Base-by-base conservation (phyloP, 2,888 invertebrate species). In the Trachelus tabidus region DNA sequence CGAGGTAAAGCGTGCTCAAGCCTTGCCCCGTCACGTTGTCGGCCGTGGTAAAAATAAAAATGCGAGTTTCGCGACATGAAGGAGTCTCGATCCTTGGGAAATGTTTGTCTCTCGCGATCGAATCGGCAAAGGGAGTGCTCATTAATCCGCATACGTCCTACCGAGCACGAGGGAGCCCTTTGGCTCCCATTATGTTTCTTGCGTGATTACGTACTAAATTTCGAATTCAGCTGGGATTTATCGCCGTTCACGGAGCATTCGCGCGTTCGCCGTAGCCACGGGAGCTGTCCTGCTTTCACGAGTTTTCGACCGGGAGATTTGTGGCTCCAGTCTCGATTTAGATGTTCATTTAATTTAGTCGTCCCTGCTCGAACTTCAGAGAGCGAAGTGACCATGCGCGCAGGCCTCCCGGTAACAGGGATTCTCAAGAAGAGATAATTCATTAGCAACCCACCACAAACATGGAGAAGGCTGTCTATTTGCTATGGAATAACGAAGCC, bases 321-420 rank as follows among this genome's bases (percentile, higher is more conserved):
- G 83, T 82, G 81, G 78, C 80, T 76, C 76, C 73, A 80, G 71
- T 34, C 73, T 73, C 87, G 87, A 89, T 89, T 89, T 87, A 86
- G 87, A 90, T 89, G 89, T 88, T 86, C 87, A 80, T 86, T 86
- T 89, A 88, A 89, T 89, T 89, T 87, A 87, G 87, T 86, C 85
- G 85, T 86, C 83, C 82, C 80, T 34, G 11, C 31, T 71, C 71
- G 33, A 34, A 34, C 15, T 31, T 71, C 71, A 71, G 33, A 12
- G 23, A n/a, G 1, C 71, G 71, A 34, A 71, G 31, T 34, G 31
- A 71, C 71, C 33, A 71, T 71, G 71, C 31, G 71, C 71, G 71
- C 71, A 12, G 33, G 71, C 71, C 56, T 56, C 56, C 34, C 74
- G 35, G 74, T 74, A 74, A 74, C 74, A 35, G 74, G 74, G 74